A percentile compares a stretch with the other conserved stretches of the same genome.
Evolutionary conservation across 2,113 vertebrate genomes (phyloP).

Genomic region (Prunella fulvescens): DNA sequence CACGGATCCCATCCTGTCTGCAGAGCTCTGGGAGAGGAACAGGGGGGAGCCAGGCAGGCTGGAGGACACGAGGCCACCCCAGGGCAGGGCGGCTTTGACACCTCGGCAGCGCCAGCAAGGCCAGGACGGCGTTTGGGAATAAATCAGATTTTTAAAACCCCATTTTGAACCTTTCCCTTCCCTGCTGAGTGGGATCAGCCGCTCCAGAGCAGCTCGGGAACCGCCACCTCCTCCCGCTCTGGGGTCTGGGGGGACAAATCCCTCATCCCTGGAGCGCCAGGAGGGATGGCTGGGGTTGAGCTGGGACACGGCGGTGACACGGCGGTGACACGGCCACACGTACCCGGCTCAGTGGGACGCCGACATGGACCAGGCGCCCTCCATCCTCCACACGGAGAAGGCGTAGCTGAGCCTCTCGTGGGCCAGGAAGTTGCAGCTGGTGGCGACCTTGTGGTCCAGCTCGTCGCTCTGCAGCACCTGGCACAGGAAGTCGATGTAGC

Average conservation of each 20-base stretch:
- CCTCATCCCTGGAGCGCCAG: not conserved
- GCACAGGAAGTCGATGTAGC: constrained; percentile 89
- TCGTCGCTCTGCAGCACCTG: constrained; percentile 89
- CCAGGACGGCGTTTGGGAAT: not conserved
- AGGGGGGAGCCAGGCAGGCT: not conserved
- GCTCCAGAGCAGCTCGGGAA: not conserved
- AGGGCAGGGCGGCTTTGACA: not conserved
- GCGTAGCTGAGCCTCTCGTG: constrained; percentile 89
- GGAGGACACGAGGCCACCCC: not conserved
- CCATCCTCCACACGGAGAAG: constrained; percentile 92
- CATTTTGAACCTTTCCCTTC: not conserved
- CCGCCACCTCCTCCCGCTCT: not conserved
- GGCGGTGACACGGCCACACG: not conserved
- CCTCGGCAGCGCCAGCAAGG: not conserved
- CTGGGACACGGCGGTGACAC: not conserved
- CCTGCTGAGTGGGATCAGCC: not conserved
- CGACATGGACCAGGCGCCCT: constrained; percentile 89
- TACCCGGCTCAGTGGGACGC: constrained; percentile 79
- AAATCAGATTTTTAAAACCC: not conserved
- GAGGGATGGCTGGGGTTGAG: not conserved
- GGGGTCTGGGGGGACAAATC: not conserved
- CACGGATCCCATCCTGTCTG: fast-evolving
- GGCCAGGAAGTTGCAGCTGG: constrained; percentile 87
- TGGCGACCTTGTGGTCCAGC: constrained; percentile 84
- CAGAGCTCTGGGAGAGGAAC: fast-evolving